Evolutionary conservation across 2,888 invertebrate species (phyloP), one percentile per base, ranked within the genome.

Genomic region (Halocaridina rubra): DNA sequence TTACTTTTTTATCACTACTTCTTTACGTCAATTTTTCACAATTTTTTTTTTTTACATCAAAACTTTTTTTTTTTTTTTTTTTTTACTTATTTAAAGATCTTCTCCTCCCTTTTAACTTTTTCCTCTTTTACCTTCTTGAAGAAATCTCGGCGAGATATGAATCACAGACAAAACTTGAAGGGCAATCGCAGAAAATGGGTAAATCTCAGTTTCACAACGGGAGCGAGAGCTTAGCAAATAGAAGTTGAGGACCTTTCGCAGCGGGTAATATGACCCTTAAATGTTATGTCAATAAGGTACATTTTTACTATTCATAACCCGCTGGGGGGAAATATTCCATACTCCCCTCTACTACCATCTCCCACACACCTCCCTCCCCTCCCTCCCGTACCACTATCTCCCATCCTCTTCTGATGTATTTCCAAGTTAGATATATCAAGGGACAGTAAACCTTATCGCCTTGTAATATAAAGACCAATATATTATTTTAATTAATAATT

Each of bases 151-250:
- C n/a, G n/a, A n/a, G 77, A 16, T 30, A 24, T 19, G 74, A 39
- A 22, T 64, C 46, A 67, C 75, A 75, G 81, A 82, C 81, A 69
- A 77, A 76, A 77, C 81, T 77, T 82, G 77, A 77, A 82, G 81
- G 59, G 81, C 77, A 19, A 82, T 82, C 77, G 64, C 76, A 77
- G 81, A 82, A 77, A 82, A 82, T 82, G 81, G 81, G 81, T 72
- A 82, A n/a, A 82, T 82, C 59, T 75, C 81, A 82, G 77, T 71
- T n/a, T 82, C 69, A 82, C 81, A 82, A 82, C 77, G 69, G 67
- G 77, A 69, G 81, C 69, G 77, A 82, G 81, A 82, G 81, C 81
- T 82, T 39, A 67, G 77, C 77, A 82, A 82, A 82, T 77, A 82
- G 53, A 59, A 30, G 77, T n/a, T 30, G 71, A 82, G 77, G 67